Evolutionary conservation across 2,113 vertebrate species (phyloP).

Genomic region (Cyanoramphus novaezelandiae): DNA sequence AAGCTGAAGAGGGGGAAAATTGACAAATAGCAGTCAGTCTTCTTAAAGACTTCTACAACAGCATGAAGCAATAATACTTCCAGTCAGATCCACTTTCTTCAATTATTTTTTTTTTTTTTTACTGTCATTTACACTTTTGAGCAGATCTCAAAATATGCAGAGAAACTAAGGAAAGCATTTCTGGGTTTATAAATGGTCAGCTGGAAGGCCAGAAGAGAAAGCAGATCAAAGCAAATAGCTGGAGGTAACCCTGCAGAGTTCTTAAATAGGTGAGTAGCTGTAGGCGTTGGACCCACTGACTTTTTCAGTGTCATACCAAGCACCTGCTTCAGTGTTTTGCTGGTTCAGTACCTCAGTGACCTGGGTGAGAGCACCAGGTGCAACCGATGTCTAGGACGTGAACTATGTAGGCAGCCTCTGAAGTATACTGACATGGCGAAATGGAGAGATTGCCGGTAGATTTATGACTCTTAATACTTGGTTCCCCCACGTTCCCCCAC

Average conservation of each 20-base stretch:
- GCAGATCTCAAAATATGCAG: not conserved
- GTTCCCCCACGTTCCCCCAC: not conserved
- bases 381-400: fast-evolving
- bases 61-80: not conserved
- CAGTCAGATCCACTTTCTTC: not conserved
- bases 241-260: not conserved
- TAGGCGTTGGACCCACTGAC: not conserved
- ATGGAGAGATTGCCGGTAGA: not conserved
- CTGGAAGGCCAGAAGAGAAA: not conserved
- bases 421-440: not conserved
- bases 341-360: not conserved
- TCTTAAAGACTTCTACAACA: not conserved
- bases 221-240: not conserved
- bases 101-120: not conserved
- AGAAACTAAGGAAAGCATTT: not conserved
- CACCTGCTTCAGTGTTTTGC: not conserved
- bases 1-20: not conserved
- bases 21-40: not conserved
- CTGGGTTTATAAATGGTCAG: not conserved
- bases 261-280: not conserved
- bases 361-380: not conserved
- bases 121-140: not conserved
- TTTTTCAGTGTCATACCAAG: not conserved
- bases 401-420: not conserved
- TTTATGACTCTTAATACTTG: not conserved